These are phyloP conservation scores for Protonibea diacanthus DNA, from an alignment of 2,797 vertebrate genomes.

Conservation along the genomic window DNA sequence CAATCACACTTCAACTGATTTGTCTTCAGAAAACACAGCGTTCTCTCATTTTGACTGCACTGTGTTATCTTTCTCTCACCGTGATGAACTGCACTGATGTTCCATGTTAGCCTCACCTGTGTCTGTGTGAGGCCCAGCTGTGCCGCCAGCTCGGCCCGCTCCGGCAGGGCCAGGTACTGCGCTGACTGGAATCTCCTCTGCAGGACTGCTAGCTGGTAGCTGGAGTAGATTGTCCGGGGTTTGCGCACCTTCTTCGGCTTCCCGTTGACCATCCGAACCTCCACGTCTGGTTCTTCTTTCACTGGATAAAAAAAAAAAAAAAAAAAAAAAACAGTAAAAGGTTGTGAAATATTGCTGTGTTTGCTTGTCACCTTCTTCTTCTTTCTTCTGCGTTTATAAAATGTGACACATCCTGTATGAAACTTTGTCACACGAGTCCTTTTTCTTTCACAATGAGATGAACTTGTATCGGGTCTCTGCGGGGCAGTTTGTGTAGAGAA, in stretches of 20 bases:
- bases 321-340: neutral
- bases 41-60: neutral
- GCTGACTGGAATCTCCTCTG: constrained; percentile 94
- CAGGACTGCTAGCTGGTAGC: constrained; percentile 93
- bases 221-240: constrained; percentile 95
- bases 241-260: constrained; percentile 95
- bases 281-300: constrained; percentile 93
- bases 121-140: constrained; percentile 95
- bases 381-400: neutral
- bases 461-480: neutral
- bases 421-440: neutral
- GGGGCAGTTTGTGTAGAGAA: constrained; percentile 32
- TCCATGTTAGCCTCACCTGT: constrained; percentile 80
- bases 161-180: constrained; percentile 94
- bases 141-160: constrained; percentile 92
- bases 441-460: neutral
- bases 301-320: constrained; percentile 63
- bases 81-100: too few relatives aligned
- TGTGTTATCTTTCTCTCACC: neutral
- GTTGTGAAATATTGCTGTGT: neutral
- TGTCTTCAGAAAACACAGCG: neutral
- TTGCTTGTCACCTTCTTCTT: neutral
- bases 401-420: neutral
- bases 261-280: constrained; percentile 94
- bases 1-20: too few relatives aligned